These are phyloP conservation scores for Eudasyphora cyanicolor DNA, from an alignment of 2,888 invertebrate genomes.

Conservation along the genomic window DNA sequence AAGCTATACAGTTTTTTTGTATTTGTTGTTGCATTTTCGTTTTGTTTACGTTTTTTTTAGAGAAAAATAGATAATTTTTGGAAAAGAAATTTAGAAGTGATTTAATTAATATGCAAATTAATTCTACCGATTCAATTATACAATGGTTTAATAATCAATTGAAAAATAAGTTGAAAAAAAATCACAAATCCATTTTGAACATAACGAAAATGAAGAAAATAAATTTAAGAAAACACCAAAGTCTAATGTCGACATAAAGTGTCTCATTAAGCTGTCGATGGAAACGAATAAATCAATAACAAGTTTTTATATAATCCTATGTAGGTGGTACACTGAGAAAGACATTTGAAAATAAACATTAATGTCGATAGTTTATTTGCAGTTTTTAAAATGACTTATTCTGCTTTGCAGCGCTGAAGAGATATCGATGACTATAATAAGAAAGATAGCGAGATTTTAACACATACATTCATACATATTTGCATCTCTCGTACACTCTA, in stretches of 20 bases:
- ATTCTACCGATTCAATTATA: too few species aligned
- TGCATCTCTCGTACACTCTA: too few species aligned
- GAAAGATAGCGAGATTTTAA: too few species aligned
- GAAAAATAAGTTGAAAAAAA: not conserved
- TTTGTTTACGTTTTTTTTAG: slow-evolving; percentile 17
- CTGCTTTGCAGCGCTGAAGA: too few species aligned
- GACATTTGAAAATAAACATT: too few species aligned
- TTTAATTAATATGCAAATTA: slow-evolving; percentile 1
- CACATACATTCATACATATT: too few species aligned
- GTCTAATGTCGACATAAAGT: not conserved
- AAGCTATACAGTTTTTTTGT: too few species aligned
- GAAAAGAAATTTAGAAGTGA: slow-evolving; percentile 16
- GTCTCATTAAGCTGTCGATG: not conserved
- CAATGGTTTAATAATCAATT: not conserved
- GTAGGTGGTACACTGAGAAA: too few species aligned
- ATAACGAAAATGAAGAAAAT: slow-evolving; percentile 21
- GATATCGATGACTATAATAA: too few species aligned
- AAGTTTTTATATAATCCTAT: not conserved
- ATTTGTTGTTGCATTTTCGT: slow-evolving; percentile 32
- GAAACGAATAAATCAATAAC: slow-evolving; percentile 14
- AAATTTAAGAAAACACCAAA: not conserved
- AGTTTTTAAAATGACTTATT: too few species aligned
- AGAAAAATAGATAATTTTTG: slow-evolving; percentile 10
- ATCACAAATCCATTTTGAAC: not conserved
- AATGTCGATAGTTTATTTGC: too few species aligned